Evolutionary conservation across 1,140 invertebrate species (phyloP), one percentile per base, ranked within the genome.

Genomic region (Drosophila suzukii): DNA sequence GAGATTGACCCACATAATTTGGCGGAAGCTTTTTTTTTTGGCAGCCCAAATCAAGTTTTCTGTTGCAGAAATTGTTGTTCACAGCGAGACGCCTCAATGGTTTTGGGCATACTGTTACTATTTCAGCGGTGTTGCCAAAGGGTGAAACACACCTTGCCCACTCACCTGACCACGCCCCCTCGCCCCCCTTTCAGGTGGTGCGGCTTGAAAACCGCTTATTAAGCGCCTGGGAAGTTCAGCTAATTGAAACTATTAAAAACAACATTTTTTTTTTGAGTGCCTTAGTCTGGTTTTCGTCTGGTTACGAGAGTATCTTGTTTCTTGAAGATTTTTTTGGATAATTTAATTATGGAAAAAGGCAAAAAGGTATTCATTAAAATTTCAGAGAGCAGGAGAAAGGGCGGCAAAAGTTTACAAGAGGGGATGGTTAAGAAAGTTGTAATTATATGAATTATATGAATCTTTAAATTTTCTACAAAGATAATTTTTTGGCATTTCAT

Each of bases 171-270:
- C 13, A 34, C 65, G 44, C 65, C 61, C 46, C 44, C 13, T 12
- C 13, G 11, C 12, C 27, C 15, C 12, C 59, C 6, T 6, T n/a
- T 4, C 27, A n/a, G 13, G 12, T 34, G 17, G 17, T 39, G 39
- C 13, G 10, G 4, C 34, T 24, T 13, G 39, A 20, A 65, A 75
- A 36, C 59, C 60, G 34, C 51, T 63, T 59, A 75, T 65, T 65
- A 75, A 20, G 32, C 59, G 72, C 71, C 71, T 75, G 72, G 72
- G 72, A 75, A 75, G 34, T 62, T 74, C 72, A 46, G 17, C 58
- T 75, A 50, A 65, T 75, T 75, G 53, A 75, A 75, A 75, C 72
- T 66, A 75, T 75, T 63, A 75, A 75, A 74, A 63, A 47, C 36
- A 27, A 20, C 65, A 41, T 32, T 15, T 54, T 32, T 15, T 54